A percentile compares a stretch with the other conserved stretches of the same genome.
Conservation (phyloP, 2,888 invertebrate genomes). For the Amorpha juglandis region DNA sequence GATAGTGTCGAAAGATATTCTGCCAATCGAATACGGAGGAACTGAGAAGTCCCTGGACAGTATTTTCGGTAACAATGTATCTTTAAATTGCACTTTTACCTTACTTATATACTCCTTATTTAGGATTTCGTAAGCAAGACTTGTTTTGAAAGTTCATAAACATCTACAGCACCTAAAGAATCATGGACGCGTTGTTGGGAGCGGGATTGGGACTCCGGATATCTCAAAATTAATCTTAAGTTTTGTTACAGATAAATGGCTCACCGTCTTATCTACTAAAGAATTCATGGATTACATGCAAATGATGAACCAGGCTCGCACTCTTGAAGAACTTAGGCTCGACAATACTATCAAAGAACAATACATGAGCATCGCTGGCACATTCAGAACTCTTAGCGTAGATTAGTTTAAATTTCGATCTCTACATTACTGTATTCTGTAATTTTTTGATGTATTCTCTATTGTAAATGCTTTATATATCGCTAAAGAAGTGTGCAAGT, state of each 20-base stretch:
- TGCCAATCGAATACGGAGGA: slow-evolving; percentile 43
- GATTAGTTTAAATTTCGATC: slow-evolving; percentile 28
- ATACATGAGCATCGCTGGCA: slow-evolving; percentile 39
- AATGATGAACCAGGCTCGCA: slow-evolving; percentile 36
- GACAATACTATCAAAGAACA: slow-evolving; percentile 33
- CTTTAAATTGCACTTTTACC: neutral
- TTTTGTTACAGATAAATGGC: slow-evolving; percentile 27
- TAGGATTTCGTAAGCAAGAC: too few species aligned
- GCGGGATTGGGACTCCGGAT: too few species aligned
- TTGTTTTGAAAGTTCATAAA: too few species aligned
- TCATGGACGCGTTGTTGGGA: too few species aligned
- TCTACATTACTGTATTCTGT: too few species aligned
- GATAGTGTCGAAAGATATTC: slow-evolving; percentile 37
- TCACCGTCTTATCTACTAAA: slow-evolving; percentile 15
- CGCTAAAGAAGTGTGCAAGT: too few species aligned
- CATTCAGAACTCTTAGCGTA: slow-evolving; percentile 36
- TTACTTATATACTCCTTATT: too few species aligned
- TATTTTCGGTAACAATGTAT: slow-evolving; percentile 35
- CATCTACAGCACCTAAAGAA: too few species aligned
- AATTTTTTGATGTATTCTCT: too few species aligned
- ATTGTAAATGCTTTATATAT: too few species aligned
- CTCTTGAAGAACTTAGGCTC: neutral
- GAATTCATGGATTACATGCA: slow-evolving; percentile 34
- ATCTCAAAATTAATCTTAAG: neutral
- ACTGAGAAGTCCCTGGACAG: slow-evolving; percentile 32